Evolutionary conservation across 1,140 invertebrate species (phyloP).

Genomic region (Drosophila orena): DNA sequence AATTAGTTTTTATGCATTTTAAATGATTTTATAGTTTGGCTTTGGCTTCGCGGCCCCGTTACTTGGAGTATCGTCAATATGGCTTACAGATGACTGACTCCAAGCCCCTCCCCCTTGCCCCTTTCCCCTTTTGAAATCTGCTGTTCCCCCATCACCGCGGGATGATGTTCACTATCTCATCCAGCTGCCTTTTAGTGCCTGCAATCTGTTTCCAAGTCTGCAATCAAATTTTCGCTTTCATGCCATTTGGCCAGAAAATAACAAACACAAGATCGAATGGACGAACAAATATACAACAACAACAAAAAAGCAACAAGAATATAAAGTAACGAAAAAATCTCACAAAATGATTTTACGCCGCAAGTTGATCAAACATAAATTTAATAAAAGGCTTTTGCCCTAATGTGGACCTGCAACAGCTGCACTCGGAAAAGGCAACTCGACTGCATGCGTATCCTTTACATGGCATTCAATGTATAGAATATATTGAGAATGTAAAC

Average conservation of each 20-base stretch:
- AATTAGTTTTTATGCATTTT: conserved; percentile 83
- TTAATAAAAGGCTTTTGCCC: conserved; percentile 72
- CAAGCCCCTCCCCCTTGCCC: neutral
- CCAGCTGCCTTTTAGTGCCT: conserved; percentile 32
- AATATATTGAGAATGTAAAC: neutral
- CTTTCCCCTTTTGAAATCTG: too few relatives aligned
- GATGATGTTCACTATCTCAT: neutral
- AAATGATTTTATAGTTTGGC: conserved; percentile 65
- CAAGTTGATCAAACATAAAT: conserved; percentile 65
- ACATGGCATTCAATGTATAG: neutral
- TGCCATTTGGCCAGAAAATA: conserved; percentile 65
- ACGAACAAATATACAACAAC: neutral
- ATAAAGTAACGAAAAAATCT: conserved; percentile 11
- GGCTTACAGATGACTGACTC: neutral
- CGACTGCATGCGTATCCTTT: conserved; percentile 5
- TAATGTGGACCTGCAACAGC: conserved; percentile 47
- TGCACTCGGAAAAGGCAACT: neutral
- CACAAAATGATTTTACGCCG: conserved; percentile 37
- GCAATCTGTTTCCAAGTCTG: conserved; percentile 57
- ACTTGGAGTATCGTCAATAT: conserved; percentile 51
- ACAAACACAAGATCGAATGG: conserved; percentile 16
- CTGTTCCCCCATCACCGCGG: too few relatives aligned
- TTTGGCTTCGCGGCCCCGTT: conserved; percentile 53
- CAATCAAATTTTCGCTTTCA: conserved; percentile 80
- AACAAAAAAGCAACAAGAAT: neutral